Percentiles rank a stretch among this genome's conserved stretches.
These are phyloP conservation scores for Celastrina argiolus DNA, from an alignment of 2,888 invertebrate genomes.

Conservation along the genomic window DNA sequence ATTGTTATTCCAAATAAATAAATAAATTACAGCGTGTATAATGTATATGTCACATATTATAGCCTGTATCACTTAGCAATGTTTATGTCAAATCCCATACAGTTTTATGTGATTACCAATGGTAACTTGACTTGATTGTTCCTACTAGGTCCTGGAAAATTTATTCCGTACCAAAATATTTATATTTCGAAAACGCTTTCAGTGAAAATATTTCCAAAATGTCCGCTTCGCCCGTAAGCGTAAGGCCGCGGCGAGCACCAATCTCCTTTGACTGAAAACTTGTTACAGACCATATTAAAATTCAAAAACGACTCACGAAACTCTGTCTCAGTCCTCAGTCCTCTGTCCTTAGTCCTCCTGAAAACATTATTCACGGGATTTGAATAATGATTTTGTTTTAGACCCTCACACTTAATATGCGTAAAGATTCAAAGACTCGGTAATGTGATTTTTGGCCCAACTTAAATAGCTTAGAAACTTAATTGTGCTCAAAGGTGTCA, in stretches of 20 bases:
- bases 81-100: no score
- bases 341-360: conserved; percentile 44
- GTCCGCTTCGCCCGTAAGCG: conserved; percentile 44
- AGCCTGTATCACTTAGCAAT: no score
- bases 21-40: no score
- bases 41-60: no score
- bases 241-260: conserved; percentile 40
- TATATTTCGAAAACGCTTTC: neutral
- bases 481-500: conserved; percentile 48
- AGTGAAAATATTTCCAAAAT: neutral
- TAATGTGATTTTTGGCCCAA: conserved; percentile 72
- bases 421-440: conserved; percentile 57
- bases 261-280: conserved; percentile 76
- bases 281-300: conserved; percentile 76
- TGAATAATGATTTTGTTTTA: conserved; percentile 77
- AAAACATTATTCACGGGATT: conserved; percentile 76
- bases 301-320: conserved; percentile 75
- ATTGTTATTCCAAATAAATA: no score
- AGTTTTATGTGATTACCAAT: no score
- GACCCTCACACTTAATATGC: conserved; percentile 68
- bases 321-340: conserved; percentile 52
- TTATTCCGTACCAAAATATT: no score
- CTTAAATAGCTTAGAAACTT: conserved; percentile 72
- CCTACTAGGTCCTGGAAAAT: no score
- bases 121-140: no score